These are phyloP conservation scores for Lathamus discolor DNA, from an alignment of 2,113 vertebrate genomes.

Conservation along the genomic window DNA sequence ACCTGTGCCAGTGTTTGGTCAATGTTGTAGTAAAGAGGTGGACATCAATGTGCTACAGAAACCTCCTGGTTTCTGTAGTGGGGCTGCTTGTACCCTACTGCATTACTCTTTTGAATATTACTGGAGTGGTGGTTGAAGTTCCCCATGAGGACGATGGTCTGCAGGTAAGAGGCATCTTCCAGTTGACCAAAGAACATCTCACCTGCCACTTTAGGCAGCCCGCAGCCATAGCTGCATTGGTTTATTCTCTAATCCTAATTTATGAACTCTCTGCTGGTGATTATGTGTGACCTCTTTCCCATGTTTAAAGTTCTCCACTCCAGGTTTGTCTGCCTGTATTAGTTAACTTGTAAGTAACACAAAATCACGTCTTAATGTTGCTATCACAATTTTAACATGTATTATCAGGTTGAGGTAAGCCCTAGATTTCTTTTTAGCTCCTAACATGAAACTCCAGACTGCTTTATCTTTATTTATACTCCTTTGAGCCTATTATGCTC, in stretches of 20 bases:
- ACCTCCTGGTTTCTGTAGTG: not conserved
- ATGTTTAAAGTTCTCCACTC: not conserved
- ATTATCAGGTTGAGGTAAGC: not conserved
- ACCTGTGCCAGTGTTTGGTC: not conserved
- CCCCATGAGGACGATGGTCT: not conserved
- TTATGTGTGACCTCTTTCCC: not conserved
- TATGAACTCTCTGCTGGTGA: not conserved
- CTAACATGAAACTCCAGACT: not conserved
- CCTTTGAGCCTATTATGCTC: not conserved
- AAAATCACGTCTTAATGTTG: not conserved
- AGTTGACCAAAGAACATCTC: not conserved
- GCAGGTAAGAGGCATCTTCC: not conserved
- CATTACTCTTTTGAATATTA: not conserved
- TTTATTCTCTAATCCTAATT: not conserved
- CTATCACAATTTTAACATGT: not conserved
- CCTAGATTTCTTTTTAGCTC: not conserved
- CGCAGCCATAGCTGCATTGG: rapidly evolving
- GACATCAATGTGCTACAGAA: not conserved
- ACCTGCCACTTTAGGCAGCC: not conserved
- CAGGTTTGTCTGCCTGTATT: not conserved
- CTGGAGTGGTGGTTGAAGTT: not conserved
- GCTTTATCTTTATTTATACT: not conserved
- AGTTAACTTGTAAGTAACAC: not conserved
- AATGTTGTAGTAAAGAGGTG: not conserved
- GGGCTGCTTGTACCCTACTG: not conserved